Evolutionary conservation across 2,113 vertebrate species (phyloP).

Genomic region (Fregetta grallaria): DNA sequence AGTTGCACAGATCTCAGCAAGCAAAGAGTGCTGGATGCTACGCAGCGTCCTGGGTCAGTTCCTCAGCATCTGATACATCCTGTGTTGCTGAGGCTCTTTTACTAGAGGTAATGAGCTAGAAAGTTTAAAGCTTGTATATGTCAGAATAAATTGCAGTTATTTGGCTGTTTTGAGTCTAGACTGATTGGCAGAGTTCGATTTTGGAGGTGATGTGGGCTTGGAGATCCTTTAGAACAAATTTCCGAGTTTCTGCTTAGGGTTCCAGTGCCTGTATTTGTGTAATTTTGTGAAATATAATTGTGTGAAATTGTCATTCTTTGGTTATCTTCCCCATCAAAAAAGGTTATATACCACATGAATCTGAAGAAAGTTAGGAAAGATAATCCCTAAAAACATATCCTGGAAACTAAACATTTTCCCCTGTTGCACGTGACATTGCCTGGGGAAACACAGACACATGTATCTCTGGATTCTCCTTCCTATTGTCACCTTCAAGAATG

Average conservation of each 20-base stretch:
- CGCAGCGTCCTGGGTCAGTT: background rate
- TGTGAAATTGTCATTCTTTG: background rate
- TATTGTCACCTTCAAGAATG: background rate
- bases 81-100: background rate
- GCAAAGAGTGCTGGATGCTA: background rate
- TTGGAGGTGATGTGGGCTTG: background rate
- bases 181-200: background rate
- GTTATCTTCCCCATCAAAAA: background rate
- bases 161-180: background rate
- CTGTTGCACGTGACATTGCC: background rate
- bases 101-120: background rate
- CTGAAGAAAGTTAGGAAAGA: background rate
- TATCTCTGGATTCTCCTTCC: background rate
- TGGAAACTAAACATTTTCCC: background rate
- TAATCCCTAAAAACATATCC: background rate
- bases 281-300: background rate
- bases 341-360: fast-evolving
- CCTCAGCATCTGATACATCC: background rate
- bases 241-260: background rate
- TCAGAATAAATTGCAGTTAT: background rate
- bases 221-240: background rate
- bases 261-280: background rate
- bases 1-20: background rate
- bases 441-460: background rate
- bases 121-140: background rate